A percentile compares a stretch with the other conserved stretches of the same genome.
These are phyloP conservation scores for Blera fallax DNA, from an alignment of 2,888 invertebrate genomes.

Conservation along the genomic window DNA sequence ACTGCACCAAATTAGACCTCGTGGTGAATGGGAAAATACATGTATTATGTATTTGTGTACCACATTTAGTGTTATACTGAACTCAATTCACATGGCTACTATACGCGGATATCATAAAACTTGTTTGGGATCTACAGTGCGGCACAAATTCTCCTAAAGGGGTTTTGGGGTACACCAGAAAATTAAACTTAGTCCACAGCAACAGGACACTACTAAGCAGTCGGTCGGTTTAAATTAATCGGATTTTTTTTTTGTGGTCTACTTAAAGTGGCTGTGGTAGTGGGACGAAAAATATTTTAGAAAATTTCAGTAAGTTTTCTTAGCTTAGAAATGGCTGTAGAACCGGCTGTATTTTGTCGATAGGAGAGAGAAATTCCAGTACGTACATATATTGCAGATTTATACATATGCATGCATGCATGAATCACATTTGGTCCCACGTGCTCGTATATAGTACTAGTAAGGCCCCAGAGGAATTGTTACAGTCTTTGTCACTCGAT, in stretches of 20 bases:
- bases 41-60: constrained; percentile 13
- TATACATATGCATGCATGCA: too few species aligned
- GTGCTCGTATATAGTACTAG: too few species aligned
- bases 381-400: too few species aligned
- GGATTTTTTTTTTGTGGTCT: constrained; percentile 4
- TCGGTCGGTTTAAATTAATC: constrained; percentile 9
- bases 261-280: background rate
- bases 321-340: too few species aligned
- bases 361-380: too few species aligned
- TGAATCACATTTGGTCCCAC: too few species aligned
- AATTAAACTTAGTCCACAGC: constrained; percentile 3
- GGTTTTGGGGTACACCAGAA: background rate
- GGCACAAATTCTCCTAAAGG: background rate
- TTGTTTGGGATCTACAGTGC: constrained; percentile 36
- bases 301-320: background rate
- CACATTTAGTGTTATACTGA: constrained; percentile 2
- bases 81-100: background rate
- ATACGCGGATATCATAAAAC: constrained; percentile 43
- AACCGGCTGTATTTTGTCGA: too few species aligned
- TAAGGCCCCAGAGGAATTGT: too few species aligned
- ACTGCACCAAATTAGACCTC: constrained; percentile 33
- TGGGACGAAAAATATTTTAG: too few species aligned
- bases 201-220: constrained; percentile 5
- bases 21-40: constrained; percentile 23
- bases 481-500: too few species aligned